These are phyloP conservation scores for Myzus persicae DNA, from an alignment of 1,140 invertebrate genomes.

Conservation along the genomic window DNA sequence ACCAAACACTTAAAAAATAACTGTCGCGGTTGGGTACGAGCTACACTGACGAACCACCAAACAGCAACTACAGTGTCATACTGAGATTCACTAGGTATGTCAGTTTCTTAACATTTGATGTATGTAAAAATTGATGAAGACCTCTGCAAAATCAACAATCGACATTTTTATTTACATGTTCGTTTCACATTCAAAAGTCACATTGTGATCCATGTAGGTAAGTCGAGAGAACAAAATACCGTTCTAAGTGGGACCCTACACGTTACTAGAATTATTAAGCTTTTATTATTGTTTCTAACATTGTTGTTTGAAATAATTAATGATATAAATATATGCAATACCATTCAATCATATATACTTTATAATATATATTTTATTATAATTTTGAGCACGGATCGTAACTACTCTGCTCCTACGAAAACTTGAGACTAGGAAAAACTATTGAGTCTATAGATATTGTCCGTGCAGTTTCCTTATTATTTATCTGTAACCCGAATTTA, in stretches of 20 bases:
- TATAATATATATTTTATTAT: not conserved
- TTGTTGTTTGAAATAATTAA: not conserved
- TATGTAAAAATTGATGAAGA: not conserved
- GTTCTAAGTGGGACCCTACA: accelerated
- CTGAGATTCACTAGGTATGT: not conserved
- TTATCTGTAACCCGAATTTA: not conserved
- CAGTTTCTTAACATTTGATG: not conserved
- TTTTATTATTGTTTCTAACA: not conserved
- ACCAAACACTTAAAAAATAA: too few relatives aligned
- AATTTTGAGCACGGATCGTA: accelerated
- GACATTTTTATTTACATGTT: not conserved
- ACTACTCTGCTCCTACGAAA: not conserved
- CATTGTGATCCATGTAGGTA: not conserved
- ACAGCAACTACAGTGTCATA: too few relatives aligned
- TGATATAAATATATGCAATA: not conserved
- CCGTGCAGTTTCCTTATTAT: not conserved
- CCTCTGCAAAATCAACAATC: not conserved
- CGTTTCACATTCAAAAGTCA: not conserved
- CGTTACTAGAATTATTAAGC: not conserved
- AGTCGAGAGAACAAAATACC: not conserved
- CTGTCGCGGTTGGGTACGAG: too few relatives aligned
- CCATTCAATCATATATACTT: not conserved
- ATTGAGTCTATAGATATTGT: not conserved
- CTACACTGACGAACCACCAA: too few relatives aligned
- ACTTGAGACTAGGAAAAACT: not conserved